Evolutionary conservation across 2,113 vertebrate genomes (phyloP).

Genomic region (Petromus typicus): DNA sequence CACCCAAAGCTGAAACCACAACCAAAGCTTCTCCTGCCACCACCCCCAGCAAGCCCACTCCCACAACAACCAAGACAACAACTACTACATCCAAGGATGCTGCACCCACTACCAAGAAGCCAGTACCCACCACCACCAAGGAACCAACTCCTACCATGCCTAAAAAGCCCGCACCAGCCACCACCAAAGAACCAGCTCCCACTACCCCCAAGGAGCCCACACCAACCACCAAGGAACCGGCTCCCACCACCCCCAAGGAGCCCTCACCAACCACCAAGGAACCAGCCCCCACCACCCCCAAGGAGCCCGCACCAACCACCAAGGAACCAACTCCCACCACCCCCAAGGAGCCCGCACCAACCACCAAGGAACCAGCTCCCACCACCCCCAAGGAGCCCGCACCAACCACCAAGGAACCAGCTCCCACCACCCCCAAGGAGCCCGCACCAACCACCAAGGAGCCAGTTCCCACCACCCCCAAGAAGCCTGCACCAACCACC

Average conservation of each 20-base stretch:
- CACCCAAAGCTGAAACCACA: constrained; percentile 49
- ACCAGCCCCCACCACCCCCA: accelerated
- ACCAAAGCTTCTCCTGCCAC: neutral
- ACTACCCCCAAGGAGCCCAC: neutral
- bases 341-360: accelerated
- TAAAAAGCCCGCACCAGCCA: neutral
- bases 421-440: neutral
- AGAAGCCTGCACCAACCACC: neutral
- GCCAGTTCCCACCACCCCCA: neutral
- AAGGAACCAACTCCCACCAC: accelerated
- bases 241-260: neutral
- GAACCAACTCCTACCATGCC: neutral
- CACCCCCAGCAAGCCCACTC: neutral
- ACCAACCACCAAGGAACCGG: neutral
- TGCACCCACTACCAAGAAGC: neutral
- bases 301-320: neutral
- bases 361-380: neutral
- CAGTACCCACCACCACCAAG: neutral
- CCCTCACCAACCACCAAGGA: neutral
- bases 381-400: accelerated
- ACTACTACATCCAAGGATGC: neutral
- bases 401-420: neutral
- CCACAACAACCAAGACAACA: neutral
- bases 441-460: neutral
- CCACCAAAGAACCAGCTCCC: neutral